These are phyloP conservation scores for Podarcis cretensis DNA, from an alignment of 2,113 vertebrate species.

Conservation along the genomic window DNA sequence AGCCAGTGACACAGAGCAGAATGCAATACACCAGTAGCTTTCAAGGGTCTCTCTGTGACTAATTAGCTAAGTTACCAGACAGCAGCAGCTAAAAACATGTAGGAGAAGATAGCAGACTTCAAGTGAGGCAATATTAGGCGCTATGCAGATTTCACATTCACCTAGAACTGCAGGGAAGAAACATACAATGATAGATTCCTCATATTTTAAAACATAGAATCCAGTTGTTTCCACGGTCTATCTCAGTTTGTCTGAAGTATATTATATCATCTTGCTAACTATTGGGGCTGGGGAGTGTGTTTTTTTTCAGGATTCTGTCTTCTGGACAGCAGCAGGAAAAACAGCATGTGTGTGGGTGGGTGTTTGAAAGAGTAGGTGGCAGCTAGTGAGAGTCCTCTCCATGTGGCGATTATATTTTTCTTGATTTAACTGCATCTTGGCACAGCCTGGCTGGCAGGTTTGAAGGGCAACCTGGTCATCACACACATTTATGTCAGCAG, in stretches of 20 bases:
- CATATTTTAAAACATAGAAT: background rate
- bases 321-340: background rate
- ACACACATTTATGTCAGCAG: constrained; percentile 6
- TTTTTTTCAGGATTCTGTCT: background rate
- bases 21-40: background rate
- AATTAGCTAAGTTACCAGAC: background rate
- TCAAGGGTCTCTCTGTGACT: background rate
- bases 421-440: constrained; percentile 26
- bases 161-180: too few relatives aligned
- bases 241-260: background rate
- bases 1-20: too few relatives aligned
- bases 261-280: background rate
- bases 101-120: too few relatives aligned
- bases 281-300: background rate
- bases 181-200: background rate
- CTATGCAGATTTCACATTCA: too few relatives aligned
- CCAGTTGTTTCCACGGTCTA: background rate
- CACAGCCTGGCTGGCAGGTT: constrained; percentile 25
- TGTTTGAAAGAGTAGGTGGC: constrained; percentile 20
- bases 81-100: background rate
- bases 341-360: background rate
- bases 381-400: constrained; percentile 7
- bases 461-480: constrained; percentile 45
- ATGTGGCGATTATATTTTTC: constrained; percentile 26
- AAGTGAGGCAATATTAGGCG: too few relatives aligned